Percentiles rank a stretch among this genome's conserved stretches.
Evolutionary conservation across 2,888 invertebrate genomes (phyloP).

Genomic region (Dryocosmus kuriphilus): DNA sequence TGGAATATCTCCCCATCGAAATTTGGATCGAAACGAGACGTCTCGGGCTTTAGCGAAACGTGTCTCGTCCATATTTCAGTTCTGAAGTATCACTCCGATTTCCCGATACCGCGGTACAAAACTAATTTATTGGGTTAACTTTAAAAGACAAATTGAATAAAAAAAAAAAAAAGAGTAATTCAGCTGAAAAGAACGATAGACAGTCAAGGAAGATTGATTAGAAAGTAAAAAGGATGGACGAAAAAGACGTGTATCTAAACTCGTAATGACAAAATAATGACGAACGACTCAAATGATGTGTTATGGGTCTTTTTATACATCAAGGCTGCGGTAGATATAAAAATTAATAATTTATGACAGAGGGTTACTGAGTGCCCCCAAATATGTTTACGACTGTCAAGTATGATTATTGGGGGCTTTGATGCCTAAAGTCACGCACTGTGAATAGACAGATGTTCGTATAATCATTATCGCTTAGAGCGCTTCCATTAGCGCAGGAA

Average conservation of each 20-base stretch:
- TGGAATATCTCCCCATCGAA: conserved; percentile 46
- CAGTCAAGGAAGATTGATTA: not conserved
- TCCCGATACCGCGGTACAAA: conserved; percentile 21
- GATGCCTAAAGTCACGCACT: conserved; percentile 37
- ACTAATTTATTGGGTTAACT: conserved; percentile 26
- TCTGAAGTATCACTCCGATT: conserved; percentile 37
- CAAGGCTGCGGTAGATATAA: conserved; percentile 9
- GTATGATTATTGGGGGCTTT: conserved; percentile 56
- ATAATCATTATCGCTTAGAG: conserved; percentile 35
- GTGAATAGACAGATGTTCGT: conserved; percentile 34
- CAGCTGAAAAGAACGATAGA: not conserved
- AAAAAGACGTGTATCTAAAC: not conserved
- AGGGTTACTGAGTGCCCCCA: conserved; percentile 47
- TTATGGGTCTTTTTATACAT: not conserved
- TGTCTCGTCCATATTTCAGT: conserved; percentile 37
- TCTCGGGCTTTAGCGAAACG: conserved; percentile 40
- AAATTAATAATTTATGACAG: conserved; percentile 52
- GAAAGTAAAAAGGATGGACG: not conserved
- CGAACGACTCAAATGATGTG: not conserved
- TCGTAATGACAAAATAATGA: conserved; percentile 17
- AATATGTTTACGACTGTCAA: conserved; percentile 58
- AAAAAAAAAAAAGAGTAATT: conserved; percentile 5
- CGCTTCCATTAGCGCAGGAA: conserved; percentile 18
- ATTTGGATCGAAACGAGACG: conserved; percentile 51
- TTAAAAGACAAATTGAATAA: conserved; percentile 16